phyloP scores from a whole-genome alignment of 1,140 invertebrate genomes.

The Littorina saxatilis region DNA sequence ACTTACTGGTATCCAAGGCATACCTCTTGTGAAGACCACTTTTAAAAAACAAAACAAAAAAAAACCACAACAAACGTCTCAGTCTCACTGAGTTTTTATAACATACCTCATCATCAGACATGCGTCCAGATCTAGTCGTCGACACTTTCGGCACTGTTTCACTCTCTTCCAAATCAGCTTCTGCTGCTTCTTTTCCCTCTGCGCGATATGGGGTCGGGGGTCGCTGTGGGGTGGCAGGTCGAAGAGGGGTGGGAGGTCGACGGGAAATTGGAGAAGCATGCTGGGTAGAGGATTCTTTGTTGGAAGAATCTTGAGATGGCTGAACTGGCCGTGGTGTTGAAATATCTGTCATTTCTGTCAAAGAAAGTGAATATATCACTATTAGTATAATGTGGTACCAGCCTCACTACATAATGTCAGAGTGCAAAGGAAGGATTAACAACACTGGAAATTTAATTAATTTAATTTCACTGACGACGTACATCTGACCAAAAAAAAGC shows the following conservation, averaged over 20 bases:
- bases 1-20: too few species aligned
- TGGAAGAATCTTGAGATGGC: neutral
- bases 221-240: slow-evolving; percentile 1
- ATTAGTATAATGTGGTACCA: too few species aligned
- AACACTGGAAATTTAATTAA: too few species aligned
- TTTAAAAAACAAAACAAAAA: too few species aligned
- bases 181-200: neutral
- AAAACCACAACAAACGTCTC: too few species aligned
- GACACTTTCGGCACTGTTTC: neutral
- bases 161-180: neutral
- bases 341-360: neutral
- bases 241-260: slow-evolving; percentile 21
- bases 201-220: slow-evolving; percentile 30
- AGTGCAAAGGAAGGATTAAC: too few species aligned
- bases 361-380: too few species aligned
- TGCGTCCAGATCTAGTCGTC: neutral
- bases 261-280: neutral
- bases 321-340: neutral
- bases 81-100: too few species aligned
- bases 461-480: too few species aligned
- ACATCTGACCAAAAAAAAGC: too few species aligned
- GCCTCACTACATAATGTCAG: too few species aligned
- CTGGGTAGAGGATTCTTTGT: neutral
- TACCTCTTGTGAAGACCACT: too few species aligned
- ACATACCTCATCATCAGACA: neutral